phyloP scores from a whole-genome alignment of 2,113 vertebrate species.

The Phrynosoma blainvillii region DNA sequence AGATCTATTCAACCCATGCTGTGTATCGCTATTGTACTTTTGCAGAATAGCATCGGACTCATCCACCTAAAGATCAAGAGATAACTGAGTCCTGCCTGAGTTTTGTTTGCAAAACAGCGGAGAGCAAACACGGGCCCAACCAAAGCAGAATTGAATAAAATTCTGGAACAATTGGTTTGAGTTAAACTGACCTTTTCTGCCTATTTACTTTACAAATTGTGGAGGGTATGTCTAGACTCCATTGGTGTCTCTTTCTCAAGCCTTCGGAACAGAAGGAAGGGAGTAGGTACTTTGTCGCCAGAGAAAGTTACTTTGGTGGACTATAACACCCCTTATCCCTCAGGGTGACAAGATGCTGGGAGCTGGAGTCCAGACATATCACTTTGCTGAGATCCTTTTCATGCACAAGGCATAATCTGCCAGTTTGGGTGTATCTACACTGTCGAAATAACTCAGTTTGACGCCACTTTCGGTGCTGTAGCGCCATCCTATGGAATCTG shows the following conservation, averaged over 20 bases:
- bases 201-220: too few species aligned
- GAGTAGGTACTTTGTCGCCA: neutral
- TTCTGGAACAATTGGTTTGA: neutral
- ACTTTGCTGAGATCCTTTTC: too few species aligned
- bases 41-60: neutral
- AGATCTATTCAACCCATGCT: too few species aligned
- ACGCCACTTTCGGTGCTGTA: too few species aligned
- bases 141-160: neutral
- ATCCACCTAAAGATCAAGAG: neutral
- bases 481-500: too few species aligned
- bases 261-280: neutral
- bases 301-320: too few species aligned
- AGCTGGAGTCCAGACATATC: too few species aligned
- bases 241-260: neutral
- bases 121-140: neutral
- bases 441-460: too few species aligned
- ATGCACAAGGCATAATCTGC: neutral
- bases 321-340: too few species aligned
- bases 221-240: neutral
- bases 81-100: neutral
- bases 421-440: too few species aligned
- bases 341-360: too few species aligned
- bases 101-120: neutral
- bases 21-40: too few species aligned
- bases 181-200: neutral